These are phyloP conservation scores for Thamnophis sirtalis DNA, from an alignment of 2,113 vertebrate species.

Conservation along the genomic window DNA sequence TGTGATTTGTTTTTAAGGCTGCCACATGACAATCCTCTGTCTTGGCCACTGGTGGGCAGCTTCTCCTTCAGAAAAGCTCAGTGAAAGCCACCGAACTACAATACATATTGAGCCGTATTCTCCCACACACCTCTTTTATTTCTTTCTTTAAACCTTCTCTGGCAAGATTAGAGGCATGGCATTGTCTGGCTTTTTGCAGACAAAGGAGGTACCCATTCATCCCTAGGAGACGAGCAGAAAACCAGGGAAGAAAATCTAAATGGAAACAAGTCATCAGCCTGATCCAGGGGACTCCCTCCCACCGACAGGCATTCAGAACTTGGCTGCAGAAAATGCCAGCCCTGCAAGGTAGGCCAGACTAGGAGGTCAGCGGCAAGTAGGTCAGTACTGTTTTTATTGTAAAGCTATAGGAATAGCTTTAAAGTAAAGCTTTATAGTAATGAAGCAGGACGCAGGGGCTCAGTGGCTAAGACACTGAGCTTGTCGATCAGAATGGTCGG, in stretches of 20 bases:
- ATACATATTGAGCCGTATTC: not conserved
- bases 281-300: not conserved
- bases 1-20: not conserved
- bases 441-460: too few species aligned
- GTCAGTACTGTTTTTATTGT: not conserved
- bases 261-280: not conserved
- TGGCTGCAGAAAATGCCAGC: not conserved
- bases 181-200: slow-evolving; percentile 11
- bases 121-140: too few species aligned
- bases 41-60: not conserved
- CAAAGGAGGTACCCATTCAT: slow-evolving; percentile 7
- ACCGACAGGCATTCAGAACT: not conserved
- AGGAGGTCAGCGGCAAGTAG: not conserved
- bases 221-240: slow-evolving; percentile 10
- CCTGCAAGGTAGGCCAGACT: not conserved
- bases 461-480: too few species aligned
- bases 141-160: not conserved
- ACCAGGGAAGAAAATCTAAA: not conserved
- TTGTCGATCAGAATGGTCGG: too few species aligned
- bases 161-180: slow-evolving; percentile 1
- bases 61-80: not conserved
- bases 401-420: not conserved
- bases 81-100: not conserved
- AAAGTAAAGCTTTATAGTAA: too few species aligned
- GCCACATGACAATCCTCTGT: not conserved